phyloP scores from a whole-genome alignment of 2,797 vertebrate genomes.

The Aeoliscus strigatus region DNA sequence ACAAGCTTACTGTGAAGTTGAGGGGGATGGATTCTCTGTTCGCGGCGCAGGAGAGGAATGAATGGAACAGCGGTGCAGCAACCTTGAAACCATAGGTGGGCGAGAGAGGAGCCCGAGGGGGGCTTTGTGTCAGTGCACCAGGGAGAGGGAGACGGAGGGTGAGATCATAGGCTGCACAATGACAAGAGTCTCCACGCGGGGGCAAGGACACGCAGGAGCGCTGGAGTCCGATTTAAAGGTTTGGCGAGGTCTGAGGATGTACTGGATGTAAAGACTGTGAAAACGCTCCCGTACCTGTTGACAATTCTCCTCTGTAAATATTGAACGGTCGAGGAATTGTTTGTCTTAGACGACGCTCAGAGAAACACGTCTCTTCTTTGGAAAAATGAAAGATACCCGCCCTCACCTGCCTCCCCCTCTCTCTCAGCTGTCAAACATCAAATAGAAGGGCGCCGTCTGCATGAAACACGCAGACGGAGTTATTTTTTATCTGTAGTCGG shows the following conservation, averaged over 20 bases:
- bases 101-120: conserved; percentile 56
- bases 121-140: conserved; percentile 58
- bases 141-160: conserved; percentile 37
- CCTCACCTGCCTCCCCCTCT: conserved; percentile 24
- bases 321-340: conserved; percentile 2
- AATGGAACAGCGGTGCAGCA: conserved; percentile 51
- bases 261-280: no score
- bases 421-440: conserved; percentile 68
- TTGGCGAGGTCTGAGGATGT: no score
- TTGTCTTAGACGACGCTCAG: conserved; percentile 8
- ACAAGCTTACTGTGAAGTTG: conserved; percentile 33
- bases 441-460: conserved; percentile 64
- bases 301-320: no score
- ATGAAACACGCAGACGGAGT: conserved; percentile 49
- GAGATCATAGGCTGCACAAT: conserved; percentile 61
- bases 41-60: conserved; percentile 21
- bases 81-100: conserved; percentile 70
- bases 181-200: conserved; percentile 45
- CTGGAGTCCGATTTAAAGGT: neutral
- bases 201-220: conserved; percentile 50
- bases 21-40: conserved; percentile 45
- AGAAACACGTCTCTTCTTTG: conserved; percentile 26
- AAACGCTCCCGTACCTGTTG: no score
- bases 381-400: conserved; percentile 65
- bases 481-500: neutral